Base-by-base conservation (phyloP, 64 coral and sea anemone genomes). In the Acropora yongei region DNA sequence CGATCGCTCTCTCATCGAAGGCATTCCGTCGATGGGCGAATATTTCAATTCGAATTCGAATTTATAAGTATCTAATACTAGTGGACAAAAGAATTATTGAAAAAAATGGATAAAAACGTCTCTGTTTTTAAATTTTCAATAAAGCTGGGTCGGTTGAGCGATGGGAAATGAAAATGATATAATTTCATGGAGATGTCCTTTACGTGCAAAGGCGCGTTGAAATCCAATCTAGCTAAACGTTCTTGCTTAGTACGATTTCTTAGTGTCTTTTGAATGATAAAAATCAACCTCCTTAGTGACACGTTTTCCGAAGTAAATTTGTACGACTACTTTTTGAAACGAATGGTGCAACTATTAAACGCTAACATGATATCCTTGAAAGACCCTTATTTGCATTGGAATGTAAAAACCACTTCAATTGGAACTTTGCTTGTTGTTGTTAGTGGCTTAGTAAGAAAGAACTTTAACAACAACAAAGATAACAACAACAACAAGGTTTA, bases 11-110 rank as follows among this genome's bases (percentile, higher is more conserved):
- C 66, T 69, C 66, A 14, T 69, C 6, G 16, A 69, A 69, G 4
- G 3, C 16, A 69, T 69, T 69, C 66, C 66, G 66, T 69, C 11
- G 4, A 69, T 12, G 66, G 66, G 66, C 13, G 1, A 69, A 17
- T 69, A 69, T 69, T 14, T 69, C 66, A 69, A 69, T 69, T 69
- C 66, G 66, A 69, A 69, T 69, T 69, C 66, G 66, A 69, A 69
- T 6, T 69, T 63, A 63, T 63, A 8, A 12, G 66, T 69, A 69
- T 3, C 11, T 10, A 69, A 69, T 69, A 12, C 66, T 10, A 69
- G 66, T 14, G 66, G 66, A 53, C 66, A 17, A 69, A 69, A 69
- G 66, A 69, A 69, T 12, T 53, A 53, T 53, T 53, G n/a, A 69
- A 69, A 69, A 69, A 69, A 69, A 69, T 69, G 66, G 16, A 12